Base-by-base conservation (phyloP, 1,140 invertebrate genomes). In the Lepidostoma basale region DNA sequence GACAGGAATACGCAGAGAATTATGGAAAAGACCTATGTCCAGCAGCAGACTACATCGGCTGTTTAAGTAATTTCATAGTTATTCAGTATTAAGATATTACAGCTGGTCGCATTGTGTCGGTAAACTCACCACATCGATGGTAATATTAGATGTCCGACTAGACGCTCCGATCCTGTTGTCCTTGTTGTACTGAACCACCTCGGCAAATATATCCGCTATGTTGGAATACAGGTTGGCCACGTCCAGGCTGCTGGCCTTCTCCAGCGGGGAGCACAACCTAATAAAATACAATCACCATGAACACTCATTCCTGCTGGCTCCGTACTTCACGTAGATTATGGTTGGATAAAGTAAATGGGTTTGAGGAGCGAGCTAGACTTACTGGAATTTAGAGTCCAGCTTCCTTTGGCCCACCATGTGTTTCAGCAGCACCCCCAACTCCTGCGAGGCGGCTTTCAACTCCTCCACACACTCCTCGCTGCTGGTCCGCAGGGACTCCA, bases 111-210 rank as follows among this genome's bases (percentile, higher is more conserved):
- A n/a, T n/a, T n/a, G n/a, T n/a, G n/a, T n/a, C n/a, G n/a, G n/a
- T n/a, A n/a, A n/a, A n/a, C 68, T 77, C 73, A 86, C 78, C 16
- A 83, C 86, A 74, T 95, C 90, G 25, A 97, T 92, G 0, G 94
- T 96, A 1, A 95, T 85, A 67, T 89, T 90, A 9, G 84, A 86
- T 28, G 82, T 85, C 64, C 78, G 80, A 0, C 83, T 83, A 36
- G 86, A 85, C 74, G 87, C 88, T 75, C 84, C 87, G 3, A 85
- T 85, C 42, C 95, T 83, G 78, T 98, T 97, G 74, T 97, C 96
- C 78, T 95, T 93, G 77, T 97, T 98, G 77, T 98, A 98, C 74
- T 98, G 96, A 0, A 97, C 95, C 49, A 97, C 86, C 33, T 89
- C 93, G 3, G 90, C 91, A 77, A 94, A 90, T 79, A 95, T 94